phyloP scores from a whole-genome alignment of 2,797 vertebrate species.

The Mallotus villosus region DNA sequence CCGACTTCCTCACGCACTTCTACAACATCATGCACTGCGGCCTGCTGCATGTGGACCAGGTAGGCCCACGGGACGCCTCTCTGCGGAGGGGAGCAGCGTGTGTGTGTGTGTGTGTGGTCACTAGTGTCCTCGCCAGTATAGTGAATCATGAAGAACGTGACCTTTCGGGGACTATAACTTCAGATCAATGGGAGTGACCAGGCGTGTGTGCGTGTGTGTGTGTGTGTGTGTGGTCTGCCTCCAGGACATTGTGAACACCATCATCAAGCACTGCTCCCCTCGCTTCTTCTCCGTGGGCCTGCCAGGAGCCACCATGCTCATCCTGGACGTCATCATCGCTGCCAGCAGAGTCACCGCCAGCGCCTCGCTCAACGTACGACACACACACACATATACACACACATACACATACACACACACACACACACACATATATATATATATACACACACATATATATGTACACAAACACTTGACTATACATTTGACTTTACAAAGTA shows the following conservation, averaged over 20 bases:
- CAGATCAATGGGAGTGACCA: not conserved
- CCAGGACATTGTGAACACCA: slow-evolving; percentile 99
- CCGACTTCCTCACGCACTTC: slow-evolving; percentile 97
- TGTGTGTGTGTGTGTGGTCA: slow-evolving; percentile 21
- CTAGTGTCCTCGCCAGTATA: not conserved
- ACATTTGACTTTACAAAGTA: too few relatives aligned
- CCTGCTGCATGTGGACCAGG: slow-evolving; percentile 96
- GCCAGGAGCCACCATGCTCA: slow-evolving; percentile 95
- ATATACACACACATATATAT: not conserved
- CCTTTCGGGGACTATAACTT: too few relatives aligned
- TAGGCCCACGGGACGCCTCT: slow-evolving; percentile 45
- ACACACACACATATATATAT: not conserved
- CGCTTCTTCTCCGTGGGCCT: slow-evolving; percentile 96
- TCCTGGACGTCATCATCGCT: slow-evolving; percentile 97
- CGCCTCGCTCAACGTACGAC: slow-evolving; percentile 93
- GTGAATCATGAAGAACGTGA: too few relatives aligned
- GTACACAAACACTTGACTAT: not conserved
- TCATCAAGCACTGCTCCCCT: slow-evolving; percentile 98
- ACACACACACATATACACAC: not conserved
- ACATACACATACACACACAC: not conserved
- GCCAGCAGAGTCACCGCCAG: slow-evolving; percentile 93
- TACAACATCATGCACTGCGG: slow-evolving; percentile 99
- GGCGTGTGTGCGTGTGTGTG: slow-evolving; percentile 7
- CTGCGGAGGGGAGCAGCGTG: not conserved
- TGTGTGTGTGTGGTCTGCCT: slow-evolving; percentile 22